Percentiles rank a stretch among this genome's conserved stretches.
Conservation (phyloP, 2,113 vertebrate species). For the Halichoeres trimaculatus region DNA sequence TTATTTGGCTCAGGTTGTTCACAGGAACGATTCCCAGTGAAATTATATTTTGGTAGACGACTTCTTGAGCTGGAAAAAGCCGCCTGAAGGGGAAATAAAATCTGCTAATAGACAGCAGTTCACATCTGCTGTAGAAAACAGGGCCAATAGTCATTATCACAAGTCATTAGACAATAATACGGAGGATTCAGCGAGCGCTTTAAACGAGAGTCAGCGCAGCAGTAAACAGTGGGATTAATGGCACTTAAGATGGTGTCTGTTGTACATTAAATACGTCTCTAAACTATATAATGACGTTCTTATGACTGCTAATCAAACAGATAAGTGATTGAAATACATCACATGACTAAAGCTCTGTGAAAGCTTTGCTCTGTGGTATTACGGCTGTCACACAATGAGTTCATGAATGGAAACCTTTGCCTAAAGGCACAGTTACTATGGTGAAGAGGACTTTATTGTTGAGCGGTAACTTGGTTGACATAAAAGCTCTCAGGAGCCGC, state of each 20-base stretch:
- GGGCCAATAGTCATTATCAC: constrained; percentile 46
- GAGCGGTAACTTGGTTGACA: no score
- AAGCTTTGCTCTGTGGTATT: no score
- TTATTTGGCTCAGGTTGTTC: constrained; percentile 23
- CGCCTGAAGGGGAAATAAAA: constrained; percentile 26
- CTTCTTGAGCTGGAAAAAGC: constrained; percentile 11
- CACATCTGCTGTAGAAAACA: constrained; percentile 43
- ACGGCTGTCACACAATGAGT: no score
- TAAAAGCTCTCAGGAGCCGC: no score
- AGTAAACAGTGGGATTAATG: constrained; percentile 20
- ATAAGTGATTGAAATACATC: constrained; percentile 9
- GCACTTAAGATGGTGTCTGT: background rate
- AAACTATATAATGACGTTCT: constrained; percentile 8
- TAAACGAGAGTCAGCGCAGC: constrained; percentile 27
- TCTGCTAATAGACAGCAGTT: constrained; percentile 40
- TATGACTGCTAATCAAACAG: constrained; percentile 27
- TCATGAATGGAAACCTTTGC: no score
- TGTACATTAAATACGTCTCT: constrained; percentile 6
- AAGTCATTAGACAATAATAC: constrained; percentile 46
- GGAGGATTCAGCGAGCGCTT: constrained; percentile 23
- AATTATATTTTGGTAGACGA: constrained; percentile 19
- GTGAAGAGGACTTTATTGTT: no score
- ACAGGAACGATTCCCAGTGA: constrained; percentile 10
- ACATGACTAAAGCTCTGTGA: background rate
- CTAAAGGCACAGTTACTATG: no score